Evolutionary conservation across 2,797 vertebrate species (phyloP), one percentile per base, ranked within the genome.

Genomic region (Xiphorhynchus erythropygius): DNA sequence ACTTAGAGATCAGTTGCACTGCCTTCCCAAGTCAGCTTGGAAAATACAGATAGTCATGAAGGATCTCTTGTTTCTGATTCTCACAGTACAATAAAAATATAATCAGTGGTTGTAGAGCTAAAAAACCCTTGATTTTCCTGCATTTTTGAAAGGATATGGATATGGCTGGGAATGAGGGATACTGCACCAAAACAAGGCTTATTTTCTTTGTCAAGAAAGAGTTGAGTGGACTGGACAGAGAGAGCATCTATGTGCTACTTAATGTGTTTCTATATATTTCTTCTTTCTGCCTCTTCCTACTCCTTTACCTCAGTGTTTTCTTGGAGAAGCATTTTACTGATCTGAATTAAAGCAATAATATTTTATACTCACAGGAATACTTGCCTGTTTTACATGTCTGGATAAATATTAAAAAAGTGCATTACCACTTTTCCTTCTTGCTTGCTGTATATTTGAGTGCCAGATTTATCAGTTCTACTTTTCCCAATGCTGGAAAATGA

Each of bases 381-480:
- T 93, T 93, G 82, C 65, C 83, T 91, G 82, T 33, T 93, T 92
- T 93, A 73, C 68, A 42, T 96, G 83, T 87, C 57, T 74, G 60
- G 67, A 84, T 80, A 57, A 94, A 88, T 9, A 67, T 67, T 95
- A 81, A 94, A 94, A 93, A 70, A n/a, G 27, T 93, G 44, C 59
- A 63, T 90, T 88, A 63, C 52, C 47, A 10, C n/a, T 79, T 87
- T 92, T 92, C 53, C 63, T 78, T 85, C 64, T 70, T 84, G 67
- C 35, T 88, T 71, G 37, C 50, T 63, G 22, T 75, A 52, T 49
- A 44, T 92, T 64, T 56, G 53, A 92, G 63, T 80, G 95, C 89
- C 94, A 94, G 87, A 87, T 81, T 90, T 94, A 94, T 94, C 94
- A 90, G 60, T 79, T 94, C 52, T 94, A 17, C 42, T 82, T 91